A percentile compares a stretch with the other conserved stretches of the same genome.
Evolutionary conservation across 2,888 invertebrate species (phyloP).

Genomic region (Ormyrus labotus): DNA sequence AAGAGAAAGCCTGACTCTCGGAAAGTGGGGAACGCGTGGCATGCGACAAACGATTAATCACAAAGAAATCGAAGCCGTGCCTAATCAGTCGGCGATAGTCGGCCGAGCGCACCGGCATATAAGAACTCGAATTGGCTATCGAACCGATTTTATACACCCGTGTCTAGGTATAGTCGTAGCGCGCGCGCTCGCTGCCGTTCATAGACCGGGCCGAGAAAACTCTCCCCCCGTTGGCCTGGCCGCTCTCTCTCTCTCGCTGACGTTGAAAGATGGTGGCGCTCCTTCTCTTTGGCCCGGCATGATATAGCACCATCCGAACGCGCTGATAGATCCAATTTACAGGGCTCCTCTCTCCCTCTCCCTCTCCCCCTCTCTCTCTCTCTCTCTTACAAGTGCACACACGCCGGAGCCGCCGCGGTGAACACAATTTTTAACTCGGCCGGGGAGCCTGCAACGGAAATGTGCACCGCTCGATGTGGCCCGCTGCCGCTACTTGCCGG

Average conservation of each 20-base stretch:
- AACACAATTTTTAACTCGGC: constrained; percentile 66
- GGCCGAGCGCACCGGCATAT: constrained; percentile 25
- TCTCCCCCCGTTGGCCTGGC: too few species aligned
- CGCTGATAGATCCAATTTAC: constrained; percentile 75
- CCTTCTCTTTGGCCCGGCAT: constrained; percentile 63
- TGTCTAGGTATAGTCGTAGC: neutral
- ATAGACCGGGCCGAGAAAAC: neutral
- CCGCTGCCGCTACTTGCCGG: neutral
- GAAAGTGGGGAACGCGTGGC: constrained; percentile 44
- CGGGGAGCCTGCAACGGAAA: constrained; percentile 50
- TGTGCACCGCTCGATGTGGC: constrained; percentile 16
- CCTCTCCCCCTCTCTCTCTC: constrained; percentile 35
- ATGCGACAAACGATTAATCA: constrained; percentile 66
- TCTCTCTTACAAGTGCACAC: constrained; percentile 3
- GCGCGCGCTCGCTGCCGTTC: neutral
- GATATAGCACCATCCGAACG: constrained; percentile 73
- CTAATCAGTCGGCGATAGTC: constrained; percentile 67
- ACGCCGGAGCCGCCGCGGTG: constrained; percentile 34
- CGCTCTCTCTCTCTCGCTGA: constrained; percentile 14
- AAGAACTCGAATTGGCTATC: constrained; percentile 57
- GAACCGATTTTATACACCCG: constrained; percentile 16
- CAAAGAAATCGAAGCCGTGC: constrained; percentile 65
- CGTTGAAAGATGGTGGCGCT: constrained; percentile 53
- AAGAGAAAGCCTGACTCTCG: constrained; percentile 35
- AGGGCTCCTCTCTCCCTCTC: constrained; percentile 60